Base-by-base conservation (phyloP, 2,113 vertebrate genomes). In the Hucho hucho region DNA sequence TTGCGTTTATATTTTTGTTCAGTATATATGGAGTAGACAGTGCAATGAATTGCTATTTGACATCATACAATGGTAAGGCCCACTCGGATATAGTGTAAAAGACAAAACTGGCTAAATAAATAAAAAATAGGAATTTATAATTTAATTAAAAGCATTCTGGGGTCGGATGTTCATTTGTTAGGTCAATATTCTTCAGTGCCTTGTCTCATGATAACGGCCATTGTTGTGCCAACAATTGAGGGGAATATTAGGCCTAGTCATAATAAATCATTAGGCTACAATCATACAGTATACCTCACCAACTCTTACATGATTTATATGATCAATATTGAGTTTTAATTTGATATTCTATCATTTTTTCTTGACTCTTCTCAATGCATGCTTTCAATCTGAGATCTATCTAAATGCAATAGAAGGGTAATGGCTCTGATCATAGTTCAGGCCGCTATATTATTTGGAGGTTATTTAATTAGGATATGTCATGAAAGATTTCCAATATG, bases 381-480 rank as follows among this genome's bases (percentile, higher is more conserved):
- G 9, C 37, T 43, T 43, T 18, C 16, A 16, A 12, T 43, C 13
- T 53, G 49, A 53, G 49, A 53, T 18, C 3, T 5, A 18, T 4
- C 16, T 4, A 16, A 63, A 25, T 22, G 7, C 20, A 24, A 63
- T 90, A 86, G 88, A 88, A 83, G 88, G 85, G 82, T 89, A 88
- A 91, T 85, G 87, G 81, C 87, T 84, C 89, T 91, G 88, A 92
- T 90, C 87, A 92, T 83, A 91, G 87, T 83, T 89, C 89, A 89
- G 70, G 25, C 9, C 47, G 69, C 88, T 89, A 16, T 69, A 14
- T 46, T 12, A 71, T n/a, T 82, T 87, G 81, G 70, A 75, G 71
- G 80, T 81, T 83, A 61, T 65, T 22, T 43, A 9, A 43, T 11
- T 43, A 43, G 9, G 37, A 43, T 11, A 43, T 61, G 7, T 9